Percentiles rank a stretch among this genome's conserved stretches.
phyloP scores from a whole-genome alignment of 2,797 vertebrate genomes.

The Danio albolineatus region DNA sequence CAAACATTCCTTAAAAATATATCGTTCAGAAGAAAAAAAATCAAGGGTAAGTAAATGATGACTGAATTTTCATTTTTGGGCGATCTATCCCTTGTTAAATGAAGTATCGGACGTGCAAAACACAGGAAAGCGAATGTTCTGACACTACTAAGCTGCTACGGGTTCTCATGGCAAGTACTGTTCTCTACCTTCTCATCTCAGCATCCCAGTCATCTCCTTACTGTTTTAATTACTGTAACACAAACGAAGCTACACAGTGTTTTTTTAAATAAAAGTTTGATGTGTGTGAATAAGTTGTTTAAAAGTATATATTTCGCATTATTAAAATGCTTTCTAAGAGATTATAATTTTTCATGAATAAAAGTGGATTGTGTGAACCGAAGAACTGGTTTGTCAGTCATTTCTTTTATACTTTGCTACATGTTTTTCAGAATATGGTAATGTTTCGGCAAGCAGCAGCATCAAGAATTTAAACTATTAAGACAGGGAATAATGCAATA shows the following conservation, averaged over 20 bases:
- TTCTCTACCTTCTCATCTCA: conserved; percentile 65
- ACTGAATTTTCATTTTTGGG: too few relatives aligned
- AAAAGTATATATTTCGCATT: conserved; percentile 65
- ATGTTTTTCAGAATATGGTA: conserved; percentile 19
- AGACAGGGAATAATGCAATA: conserved; percentile 3
- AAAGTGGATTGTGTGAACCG: conserved; percentile 39
- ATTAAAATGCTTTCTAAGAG: conserved; percentile 63
- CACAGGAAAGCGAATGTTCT: conserved; percentile 68
- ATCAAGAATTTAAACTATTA: conserved; percentile 57
- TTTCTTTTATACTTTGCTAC: neutral
- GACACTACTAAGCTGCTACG: conserved; percentile 78
- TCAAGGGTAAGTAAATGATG: too few relatives aligned
- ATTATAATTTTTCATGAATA: conserved; percentile 56
- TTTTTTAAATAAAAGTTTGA: conserved; percentile 67
- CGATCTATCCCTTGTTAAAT: neutral
- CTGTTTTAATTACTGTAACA: conserved; percentile 55
- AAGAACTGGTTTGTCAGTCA: neutral
- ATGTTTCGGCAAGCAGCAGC: conserved; percentile 62
- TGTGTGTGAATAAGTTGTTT: conserved; percentile 61
- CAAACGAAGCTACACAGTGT: conserved; percentile 78
- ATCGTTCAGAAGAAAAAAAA: too few relatives aligned
- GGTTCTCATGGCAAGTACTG: conserved; percentile 75
- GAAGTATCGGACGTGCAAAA: conserved; percentile 56
- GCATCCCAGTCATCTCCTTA: conserved; percentile 59
- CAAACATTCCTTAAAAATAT: too few relatives aligned